These are phyloP conservation scores for Sitophilus oryzae DNA, from an alignment of 1,140 invertebrate species.

Conservation along the genomic window DNA sequence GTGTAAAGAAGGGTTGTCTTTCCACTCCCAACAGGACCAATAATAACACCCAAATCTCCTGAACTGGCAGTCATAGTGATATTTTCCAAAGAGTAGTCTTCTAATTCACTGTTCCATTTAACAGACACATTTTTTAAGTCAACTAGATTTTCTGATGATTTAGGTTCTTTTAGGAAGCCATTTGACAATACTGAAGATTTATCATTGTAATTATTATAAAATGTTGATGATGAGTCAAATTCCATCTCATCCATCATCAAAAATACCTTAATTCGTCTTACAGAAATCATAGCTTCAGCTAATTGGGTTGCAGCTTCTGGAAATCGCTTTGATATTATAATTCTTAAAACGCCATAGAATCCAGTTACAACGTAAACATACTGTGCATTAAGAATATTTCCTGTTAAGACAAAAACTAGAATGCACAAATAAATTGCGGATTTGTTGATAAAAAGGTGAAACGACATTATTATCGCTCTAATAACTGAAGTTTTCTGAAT, in stretches of 20 bases:
- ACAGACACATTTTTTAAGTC: constrained; percentile 50
- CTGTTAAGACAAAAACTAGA: constrained; percentile 65
- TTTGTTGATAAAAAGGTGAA: constrained; percentile 65
- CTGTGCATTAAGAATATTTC: constrained; percentile 60
- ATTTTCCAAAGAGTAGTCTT: constrained; percentile 50
- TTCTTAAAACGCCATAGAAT: constrained; percentile 65
- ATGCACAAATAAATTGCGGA: constrained; percentile 72
- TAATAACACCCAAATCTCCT: constrained; percentile 57
- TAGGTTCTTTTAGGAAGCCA: constrained; percentile 51
- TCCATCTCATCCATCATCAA: constrained; percentile 27
- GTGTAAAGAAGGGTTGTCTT: constrained; percentile 78
- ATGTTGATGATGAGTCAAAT: background rate
- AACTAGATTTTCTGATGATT: constrained; percentile 1
- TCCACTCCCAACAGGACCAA: constrained; percentile 67
- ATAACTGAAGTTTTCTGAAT: constrained; percentile 48
- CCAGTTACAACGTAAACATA: constrained; percentile 67
- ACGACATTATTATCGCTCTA: constrained; percentile 63
- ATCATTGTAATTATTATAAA: constrained; percentile 3
- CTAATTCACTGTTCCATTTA: constrained; percentile 51
- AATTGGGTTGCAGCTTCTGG: constrained; percentile 53
- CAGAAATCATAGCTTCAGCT: constrained; percentile 61
- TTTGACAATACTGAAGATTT: too few species aligned
- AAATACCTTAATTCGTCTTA: constrained; percentile 60
- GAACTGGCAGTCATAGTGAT: constrained; percentile 48
- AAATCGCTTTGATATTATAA: constrained; percentile 67